These are phyloP conservation scores for Opisthograptis luteolata DNA, from an alignment of 2,888 invertebrate species.

Conservation along the genomic window DNA sequence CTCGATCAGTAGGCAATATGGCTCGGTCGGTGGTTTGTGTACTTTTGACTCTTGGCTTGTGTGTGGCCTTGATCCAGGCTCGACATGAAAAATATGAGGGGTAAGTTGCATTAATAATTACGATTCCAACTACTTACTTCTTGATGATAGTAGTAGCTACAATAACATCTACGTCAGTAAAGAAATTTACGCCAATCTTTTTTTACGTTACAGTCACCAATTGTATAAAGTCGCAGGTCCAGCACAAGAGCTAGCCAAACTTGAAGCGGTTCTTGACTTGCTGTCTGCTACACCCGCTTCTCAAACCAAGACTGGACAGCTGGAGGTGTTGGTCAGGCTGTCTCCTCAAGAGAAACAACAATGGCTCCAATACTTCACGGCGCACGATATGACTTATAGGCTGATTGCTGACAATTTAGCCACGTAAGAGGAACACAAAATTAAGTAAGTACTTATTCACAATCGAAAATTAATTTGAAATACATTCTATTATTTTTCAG, in stretches of 20 bases:
- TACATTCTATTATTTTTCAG: constrained; percentile 45
- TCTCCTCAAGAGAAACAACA: constrained; percentile 61
- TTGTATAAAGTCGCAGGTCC: constrained; percentile 63
- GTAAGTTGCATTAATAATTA: constrained; percentile 48
- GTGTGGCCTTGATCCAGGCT: constrained; percentile 53
- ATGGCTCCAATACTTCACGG: constrained; percentile 66
- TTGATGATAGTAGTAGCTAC: too few relatives aligned
- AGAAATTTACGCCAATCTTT: too few relatives aligned
- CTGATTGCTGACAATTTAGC: constrained; percentile 68
- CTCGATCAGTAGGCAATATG: constrained; percentile 50
- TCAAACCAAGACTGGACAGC: constrained; percentile 51
- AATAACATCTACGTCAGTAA: too few relatives aligned
- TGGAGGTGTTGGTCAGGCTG: constrained; percentile 64
- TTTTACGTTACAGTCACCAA: constrained; percentile 57
- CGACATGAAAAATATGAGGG: constrained; percentile 76
- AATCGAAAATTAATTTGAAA: too few relatives aligned
- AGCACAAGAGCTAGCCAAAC: constrained; percentile 47
- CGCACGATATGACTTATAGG: constrained; percentile 54
- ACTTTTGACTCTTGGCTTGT: too few relatives aligned
- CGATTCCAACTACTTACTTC: not conserved
- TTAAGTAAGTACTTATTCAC: too few relatives aligned
- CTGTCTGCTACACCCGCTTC: constrained; percentile 58
- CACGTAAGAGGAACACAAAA: constrained; percentile 52
- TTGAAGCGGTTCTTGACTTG: constrained; percentile 62
- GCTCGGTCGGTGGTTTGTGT: constrained; percentile 51